These are phyloP conservation scores for Seriola rivoliana DNA, from an alignment of 2,113 vertebrate species.

Conservation along the genomic window DNA sequence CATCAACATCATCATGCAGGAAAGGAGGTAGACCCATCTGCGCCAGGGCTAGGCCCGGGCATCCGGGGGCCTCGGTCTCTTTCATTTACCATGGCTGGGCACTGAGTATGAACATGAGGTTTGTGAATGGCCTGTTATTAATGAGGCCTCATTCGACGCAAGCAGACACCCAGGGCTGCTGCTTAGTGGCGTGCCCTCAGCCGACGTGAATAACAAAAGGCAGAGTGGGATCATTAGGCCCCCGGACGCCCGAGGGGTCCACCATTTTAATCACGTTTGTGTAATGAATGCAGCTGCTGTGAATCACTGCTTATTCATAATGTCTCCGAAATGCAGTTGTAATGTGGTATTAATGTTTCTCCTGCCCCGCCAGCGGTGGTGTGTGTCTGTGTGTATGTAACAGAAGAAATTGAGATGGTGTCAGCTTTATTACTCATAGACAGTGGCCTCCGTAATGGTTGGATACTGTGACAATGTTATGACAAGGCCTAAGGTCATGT, in stretches of 20 bases:
- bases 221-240: constrained; percentile 81
- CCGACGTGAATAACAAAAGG: constrained; percentile 82
- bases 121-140: constrained; percentile 81
- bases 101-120: constrained; percentile 45
- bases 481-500: constrained; percentile 66
- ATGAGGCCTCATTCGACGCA: constrained; percentile 73
- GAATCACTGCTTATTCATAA: constrained; percentile 80
- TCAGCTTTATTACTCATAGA: constrained; percentile 62
- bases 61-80: constrained; percentile 52
- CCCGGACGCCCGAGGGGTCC: constrained; percentile 73
- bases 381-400: constrained; percentile 49
- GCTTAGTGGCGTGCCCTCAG: constrained; percentile 76
- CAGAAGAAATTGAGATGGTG: constrained; percentile 60
- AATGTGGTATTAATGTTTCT: constrained; percentile 72
- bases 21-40: constrained; percentile 67
- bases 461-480: constrained; percentile 70
- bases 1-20: constrained; percentile 65
- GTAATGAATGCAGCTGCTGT: constrained; percentile 84
- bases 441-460: constrained; percentile 48
- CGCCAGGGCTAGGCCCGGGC: constrained; percentile 35
- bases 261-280: constrained; percentile 82
- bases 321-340: constrained; percentile 66
- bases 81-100: constrained; percentile 68
- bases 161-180: constrained; percentile 72
- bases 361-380: constrained; percentile 62